Conservation (phyloP, 2,113 vertebrate species). For the Haliaeetus leucogaster region DNA sequence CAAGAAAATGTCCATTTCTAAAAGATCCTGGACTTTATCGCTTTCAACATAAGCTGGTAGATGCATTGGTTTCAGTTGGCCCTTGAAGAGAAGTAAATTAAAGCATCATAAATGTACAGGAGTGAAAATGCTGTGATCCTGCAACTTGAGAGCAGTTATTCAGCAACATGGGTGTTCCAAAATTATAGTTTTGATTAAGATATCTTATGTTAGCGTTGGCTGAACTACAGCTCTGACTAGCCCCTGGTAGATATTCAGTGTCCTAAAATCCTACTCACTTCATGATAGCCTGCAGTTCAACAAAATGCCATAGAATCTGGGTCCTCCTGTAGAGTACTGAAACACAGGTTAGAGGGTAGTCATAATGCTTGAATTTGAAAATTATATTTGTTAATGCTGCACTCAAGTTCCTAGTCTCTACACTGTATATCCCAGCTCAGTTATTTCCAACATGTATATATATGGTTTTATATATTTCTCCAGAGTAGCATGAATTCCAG, state of each 20-base stretch:
- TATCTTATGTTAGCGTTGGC: background rate
- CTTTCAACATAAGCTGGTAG: background rate
- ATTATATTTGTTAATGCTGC: background rate
- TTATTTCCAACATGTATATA: background rate
- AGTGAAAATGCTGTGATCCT: background rate
- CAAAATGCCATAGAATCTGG: background rate
- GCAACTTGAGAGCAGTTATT: background rate
- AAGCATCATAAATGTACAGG: background rate
- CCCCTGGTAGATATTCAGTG: background rate
- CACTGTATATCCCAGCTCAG: background rate
- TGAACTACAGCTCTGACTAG: background rate
- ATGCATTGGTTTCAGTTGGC: background rate
- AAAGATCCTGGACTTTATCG: background rate
- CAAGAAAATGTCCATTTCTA: background rate
- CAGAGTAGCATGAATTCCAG: background rate
- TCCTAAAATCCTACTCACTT: background rate
- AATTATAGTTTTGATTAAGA: background rate
- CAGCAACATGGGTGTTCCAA: background rate
- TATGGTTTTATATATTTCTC: background rate
- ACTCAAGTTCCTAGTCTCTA: background rate
- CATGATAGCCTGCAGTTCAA: background rate
- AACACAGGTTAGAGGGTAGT: background rate
- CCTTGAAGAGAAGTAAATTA: background rate
- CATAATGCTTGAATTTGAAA: background rate
- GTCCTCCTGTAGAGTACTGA: background rate